These are phyloP conservation scores for Heteronetta atricapilla DNA, from an alignment of 2,113 vertebrate species.

Conservation along the genomic window DNA sequence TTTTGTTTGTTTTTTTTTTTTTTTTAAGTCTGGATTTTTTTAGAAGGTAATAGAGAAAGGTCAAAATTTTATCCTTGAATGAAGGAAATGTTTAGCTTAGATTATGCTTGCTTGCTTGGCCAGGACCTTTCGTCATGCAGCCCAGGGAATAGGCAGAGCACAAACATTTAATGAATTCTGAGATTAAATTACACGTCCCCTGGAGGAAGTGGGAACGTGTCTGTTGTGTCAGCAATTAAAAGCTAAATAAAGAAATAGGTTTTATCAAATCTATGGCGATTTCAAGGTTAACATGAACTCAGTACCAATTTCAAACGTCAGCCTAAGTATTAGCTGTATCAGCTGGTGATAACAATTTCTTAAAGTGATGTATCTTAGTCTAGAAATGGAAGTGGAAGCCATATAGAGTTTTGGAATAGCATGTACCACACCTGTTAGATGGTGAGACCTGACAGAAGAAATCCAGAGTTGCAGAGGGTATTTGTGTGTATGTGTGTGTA, in stretches of 20 bases:
- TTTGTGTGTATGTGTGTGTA: not conserved
- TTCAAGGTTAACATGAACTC: not conserved
- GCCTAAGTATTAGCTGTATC: not conserved
- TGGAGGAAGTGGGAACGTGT: not conserved
- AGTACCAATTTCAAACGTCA: not conserved
- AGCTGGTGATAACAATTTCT: not conserved
- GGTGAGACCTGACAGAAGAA: not conserved
- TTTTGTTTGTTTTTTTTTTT: not conserved
- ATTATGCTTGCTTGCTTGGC: not conserved
- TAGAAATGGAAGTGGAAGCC: not conserved
- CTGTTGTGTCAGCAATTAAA: not conserved
- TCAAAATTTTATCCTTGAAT: not conserved
- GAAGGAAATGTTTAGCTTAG: not conserved
- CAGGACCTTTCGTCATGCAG: not conserved
- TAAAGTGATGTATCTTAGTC: not conserved
- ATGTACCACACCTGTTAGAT: not conserved
- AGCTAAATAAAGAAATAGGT: not conserved
- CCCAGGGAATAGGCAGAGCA: not conserved
- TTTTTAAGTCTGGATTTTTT: not conserved
- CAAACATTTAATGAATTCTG: constrained; percentile 22
- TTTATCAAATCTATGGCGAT: not conserved
- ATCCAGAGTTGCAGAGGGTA: not conserved
- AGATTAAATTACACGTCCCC: not conserved
- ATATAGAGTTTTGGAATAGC: not conserved
- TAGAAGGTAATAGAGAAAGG: not conserved